Evolutionary conservation across 1,140 invertebrate genomes (phyloP).

Genomic region (Drosophila bipectinata): DNA sequence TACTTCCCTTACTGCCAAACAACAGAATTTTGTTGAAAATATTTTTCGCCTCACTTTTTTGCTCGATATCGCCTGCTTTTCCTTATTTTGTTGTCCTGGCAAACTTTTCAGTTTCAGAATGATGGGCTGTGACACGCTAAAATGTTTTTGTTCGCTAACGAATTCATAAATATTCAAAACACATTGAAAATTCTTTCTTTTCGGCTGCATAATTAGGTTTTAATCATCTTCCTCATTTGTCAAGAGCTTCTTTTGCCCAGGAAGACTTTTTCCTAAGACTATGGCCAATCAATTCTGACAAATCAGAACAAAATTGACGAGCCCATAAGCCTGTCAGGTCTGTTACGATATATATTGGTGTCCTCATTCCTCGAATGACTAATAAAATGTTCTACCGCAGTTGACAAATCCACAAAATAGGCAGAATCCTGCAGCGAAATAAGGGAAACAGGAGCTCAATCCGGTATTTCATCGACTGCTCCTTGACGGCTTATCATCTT

Average conservation of each 20-base stretch:
- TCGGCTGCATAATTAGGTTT: slow-evolving; percentile 72
- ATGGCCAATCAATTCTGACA: slow-evolving; percentile 66
- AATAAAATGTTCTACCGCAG: slow-evolving; percentile 39
- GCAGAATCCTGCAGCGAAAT: slow-evolving; percentile 1
- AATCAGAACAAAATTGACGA: slow-evolving; percentile 51
- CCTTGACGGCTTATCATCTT: slow-evolving; percentile 74
- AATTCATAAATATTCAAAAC: slow-evolving; percentile 82
- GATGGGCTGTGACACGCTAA: slow-evolving; percentile 15
- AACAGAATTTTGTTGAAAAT: slow-evolving; percentile 76
- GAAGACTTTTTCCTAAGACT: slow-evolving; percentile 34
- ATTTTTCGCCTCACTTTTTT: slow-evolving; percentile 50
- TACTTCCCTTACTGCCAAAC: slow-evolving; percentile 47
- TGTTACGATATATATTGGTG: slow-evolving; percentile 14
- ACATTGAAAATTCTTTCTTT: slow-evolving; percentile 75
- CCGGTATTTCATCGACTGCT: slow-evolving; percentile 58
- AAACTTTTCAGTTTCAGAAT: slow-evolving; percentile 50
- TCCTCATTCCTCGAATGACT: slow-evolving; percentile 17
- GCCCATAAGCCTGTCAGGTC: slow-evolving; percentile 9
- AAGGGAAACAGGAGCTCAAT: slow-evolving; percentile 24
- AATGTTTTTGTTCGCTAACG: slow-evolving; percentile 45
- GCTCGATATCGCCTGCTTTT: slow-evolving; percentile 22
- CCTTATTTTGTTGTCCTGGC: slow-evolving; percentile 4
- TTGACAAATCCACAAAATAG: slow-evolving; percentile 15
- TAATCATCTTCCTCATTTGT: slow-evolving; percentile 64
- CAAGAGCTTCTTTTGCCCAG: slow-evolving; percentile 15